Conservation (phyloP, 2,113 vertebrate species). For the Pangasianodon hypophthalmus region DNA sequence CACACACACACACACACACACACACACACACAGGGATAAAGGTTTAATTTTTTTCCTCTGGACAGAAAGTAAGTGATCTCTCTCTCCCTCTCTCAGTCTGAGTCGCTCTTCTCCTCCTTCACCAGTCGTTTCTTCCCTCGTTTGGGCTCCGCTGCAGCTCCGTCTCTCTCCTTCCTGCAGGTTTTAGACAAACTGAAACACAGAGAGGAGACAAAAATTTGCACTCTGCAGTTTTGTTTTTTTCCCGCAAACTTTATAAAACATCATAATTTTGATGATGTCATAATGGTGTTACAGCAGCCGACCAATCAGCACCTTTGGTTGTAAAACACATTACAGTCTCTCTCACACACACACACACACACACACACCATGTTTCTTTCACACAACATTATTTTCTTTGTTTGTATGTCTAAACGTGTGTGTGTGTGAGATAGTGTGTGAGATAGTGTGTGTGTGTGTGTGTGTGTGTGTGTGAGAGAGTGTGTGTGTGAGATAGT, state of each 20-base stretch:
- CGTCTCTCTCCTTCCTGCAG: conserved; percentile 52
- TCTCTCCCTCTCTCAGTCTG: conserved; percentile 58
- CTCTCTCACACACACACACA: background rate
- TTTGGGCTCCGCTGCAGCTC: conserved; percentile 53
- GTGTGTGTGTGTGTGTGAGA: no score
- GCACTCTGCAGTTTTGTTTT: background rate
- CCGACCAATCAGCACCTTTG: background rate
- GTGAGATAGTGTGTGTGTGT: no score
- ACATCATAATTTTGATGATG: background rate
- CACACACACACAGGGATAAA: background rate
- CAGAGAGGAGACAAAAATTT: background rate
- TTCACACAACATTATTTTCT: no score
- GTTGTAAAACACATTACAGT: background rate
- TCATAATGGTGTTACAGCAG: background rate
- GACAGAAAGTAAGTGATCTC: no score
- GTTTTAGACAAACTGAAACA: conserved; percentile 61
- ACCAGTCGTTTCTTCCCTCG: conserved; percentile 67
- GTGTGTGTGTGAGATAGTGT: no score
- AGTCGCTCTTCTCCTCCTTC: conserved; percentile 71
- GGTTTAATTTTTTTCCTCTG: background rate
- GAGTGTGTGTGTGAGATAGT: no score
- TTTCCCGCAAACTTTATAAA: background rate
- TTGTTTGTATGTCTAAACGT: no score
- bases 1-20: background rate
- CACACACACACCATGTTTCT: background rate